Percentiles rank a stretch among this genome's conserved stretches.
phyloP scores from a whole-genome alignment of 2,113 vertebrate genomes.

The Nansenia antarctica region DNA sequence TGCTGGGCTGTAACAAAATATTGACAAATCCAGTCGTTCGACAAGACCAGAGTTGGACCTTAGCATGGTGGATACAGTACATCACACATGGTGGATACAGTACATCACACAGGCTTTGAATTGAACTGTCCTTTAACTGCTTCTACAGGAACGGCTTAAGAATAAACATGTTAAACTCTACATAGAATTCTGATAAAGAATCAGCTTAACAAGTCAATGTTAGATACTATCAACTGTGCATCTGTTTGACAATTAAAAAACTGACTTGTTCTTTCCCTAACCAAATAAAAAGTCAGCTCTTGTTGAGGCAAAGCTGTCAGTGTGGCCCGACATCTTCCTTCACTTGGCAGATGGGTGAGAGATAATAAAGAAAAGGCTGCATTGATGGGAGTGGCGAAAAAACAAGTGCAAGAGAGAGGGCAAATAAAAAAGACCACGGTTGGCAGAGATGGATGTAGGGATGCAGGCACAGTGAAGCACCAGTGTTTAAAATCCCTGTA shows the following conservation, averaged over 20 bases:
- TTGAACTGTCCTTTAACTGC: not conserved
- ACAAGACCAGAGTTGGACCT: no score
- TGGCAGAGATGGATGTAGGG: slow-evolving; percentile 38
- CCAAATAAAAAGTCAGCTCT: slow-evolving; percentile 17
- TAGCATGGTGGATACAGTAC: not conserved
- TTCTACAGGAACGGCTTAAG: not conserved
- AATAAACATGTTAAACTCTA: not conserved
- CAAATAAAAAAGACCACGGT: not conserved
- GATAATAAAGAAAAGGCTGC: slow-evolving; percentile 17
- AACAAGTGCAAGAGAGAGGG: not conserved
- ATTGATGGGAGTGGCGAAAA: slow-evolving; percentile 16
- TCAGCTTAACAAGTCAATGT: not conserved
- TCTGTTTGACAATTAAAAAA: not conserved
- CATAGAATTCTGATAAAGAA: not conserved
- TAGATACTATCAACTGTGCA: no score
- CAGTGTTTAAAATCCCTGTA: slow-evolving; percentile 33
- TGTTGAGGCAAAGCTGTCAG: slow-evolving; percentile 24
- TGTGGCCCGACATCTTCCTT: slow-evolving; percentile 1
- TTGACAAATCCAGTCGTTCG: no score
- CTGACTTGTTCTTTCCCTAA: not conserved
- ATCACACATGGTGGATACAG: not conserved
- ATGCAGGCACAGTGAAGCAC: slow-evolving; percentile 29
- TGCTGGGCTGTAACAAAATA: no score
- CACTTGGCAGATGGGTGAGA: not conserved
- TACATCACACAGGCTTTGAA: not conserved